Evolutionary conservation across 92 coral and sea anemone genomes (phyloP), one percentile per base, ranked within the genome.

Genomic region (Galaxea fascicularis): DNA sequence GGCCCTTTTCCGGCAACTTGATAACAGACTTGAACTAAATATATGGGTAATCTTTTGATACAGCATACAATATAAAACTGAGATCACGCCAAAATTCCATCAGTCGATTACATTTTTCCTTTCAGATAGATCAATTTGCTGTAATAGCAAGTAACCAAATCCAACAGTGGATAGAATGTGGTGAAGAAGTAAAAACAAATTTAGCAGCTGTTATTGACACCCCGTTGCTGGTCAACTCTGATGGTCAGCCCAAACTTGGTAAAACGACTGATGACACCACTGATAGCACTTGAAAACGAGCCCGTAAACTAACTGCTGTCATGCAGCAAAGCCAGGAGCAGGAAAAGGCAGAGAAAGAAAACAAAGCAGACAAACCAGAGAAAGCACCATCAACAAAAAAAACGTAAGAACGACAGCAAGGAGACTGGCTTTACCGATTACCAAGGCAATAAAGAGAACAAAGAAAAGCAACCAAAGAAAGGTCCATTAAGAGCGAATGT

Each of bases 381-480:
- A 68, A 68, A 17, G 25, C 21, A 14, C 52, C 52, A 3, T 4
- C 27, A n/a, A n/a, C n/a, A n/a, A 20, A 69, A 69, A 20, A 35
- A 69, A 39, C 49, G 26, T 1, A 69, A 18, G 26, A 69, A 69
- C 11, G 53, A 69, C 13, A 51, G 46, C 53, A 69, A 31, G 72
- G 39, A 66, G 52, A 14, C 27, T 17, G 49, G 30, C 62, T 22
- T 15, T 56, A 56, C 20, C 51, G 49, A 67, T 67, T 67, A 20
- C 6, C 49, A 31, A 67, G 30, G 73, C 73, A 67, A 67, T 47
- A 67, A 67, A 67, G 49, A 67, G 73, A 67, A 67, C 73, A 67
- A 67, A 31, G 45, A 31, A 18, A 67, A 67, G 45, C 22, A 67
- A 14, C 73, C 73, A 5, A 67, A 67, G 73, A 30, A 67, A 67